phyloP scores from a whole-genome alignment of 2,888 invertebrate species.

The Drosophila quasianomalipes region DNA sequence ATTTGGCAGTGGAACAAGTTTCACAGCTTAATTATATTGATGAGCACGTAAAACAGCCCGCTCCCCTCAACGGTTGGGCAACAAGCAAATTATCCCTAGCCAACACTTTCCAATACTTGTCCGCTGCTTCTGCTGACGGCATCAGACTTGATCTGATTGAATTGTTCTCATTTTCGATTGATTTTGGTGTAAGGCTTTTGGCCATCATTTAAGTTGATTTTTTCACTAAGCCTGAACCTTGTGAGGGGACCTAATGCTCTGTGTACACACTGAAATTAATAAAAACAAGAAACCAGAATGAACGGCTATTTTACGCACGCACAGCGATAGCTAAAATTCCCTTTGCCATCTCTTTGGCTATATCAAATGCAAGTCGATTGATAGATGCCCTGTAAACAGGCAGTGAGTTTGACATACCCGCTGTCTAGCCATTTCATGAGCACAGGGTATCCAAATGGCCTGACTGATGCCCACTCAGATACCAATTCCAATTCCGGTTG shows the following conservation, averaged over 20 bases:
- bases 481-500: conserved; percentile 16
- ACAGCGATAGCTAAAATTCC: no score
- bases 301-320: not conserved
- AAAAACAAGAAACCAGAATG: conserved; percentile 5
- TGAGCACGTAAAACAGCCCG: not conserved
- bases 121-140: conserved; percentile 25
- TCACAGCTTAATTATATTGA: conserved; percentile 37
- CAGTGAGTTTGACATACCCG: not conserved
- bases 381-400: not conserved
- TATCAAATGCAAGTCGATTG: not conserved
- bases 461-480: conserved; percentile 7
- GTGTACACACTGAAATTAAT: conserved; percentile 27
- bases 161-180: conserved; percentile 33
- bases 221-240: not conserved
- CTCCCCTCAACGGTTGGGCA: not conserved
- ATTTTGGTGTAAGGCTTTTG: conserved; percentile 33
- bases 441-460: conserved; percentile 12
- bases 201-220: conserved; percentile 2
- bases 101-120: not conserved
- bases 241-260: not conserved
- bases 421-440: not conserved
- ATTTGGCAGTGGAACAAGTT: conserved; percentile 32
- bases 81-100: not conserved
- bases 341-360: not conserved
- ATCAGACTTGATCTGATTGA: conserved; percentile 13